Base-by-base conservation (phyloP, 1,140 invertebrate genomes). In the Cherax destructor region DNA sequence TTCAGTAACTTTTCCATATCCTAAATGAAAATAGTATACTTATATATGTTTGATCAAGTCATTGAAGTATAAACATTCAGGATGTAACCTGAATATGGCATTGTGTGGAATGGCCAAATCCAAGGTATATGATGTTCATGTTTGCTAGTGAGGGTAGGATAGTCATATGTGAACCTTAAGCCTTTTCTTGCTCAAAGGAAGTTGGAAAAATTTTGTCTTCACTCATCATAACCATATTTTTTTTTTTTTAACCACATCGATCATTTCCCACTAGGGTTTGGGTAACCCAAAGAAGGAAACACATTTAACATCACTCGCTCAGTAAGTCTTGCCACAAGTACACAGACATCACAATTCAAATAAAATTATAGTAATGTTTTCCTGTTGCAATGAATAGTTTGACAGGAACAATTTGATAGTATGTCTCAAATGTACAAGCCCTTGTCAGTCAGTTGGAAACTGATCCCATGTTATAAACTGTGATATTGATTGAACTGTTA, bases 1-100 rank as follows among this genome's bases (percentile, higher is more conserved):
- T 91, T 91, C 74, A 80, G 89, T 85, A 91, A 91, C 89, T 85
- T 89, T 89, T 91, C 89, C 89, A 91, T 91, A 91, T 91, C 89
- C 89, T 61, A 85, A 79, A 74, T 86, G 83, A 91, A 74, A 84
- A 79, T 86, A 79, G 83, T 80, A 79, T 79, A 85, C 83, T 61
- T 56, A 72, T 83, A 56, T 56, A 52, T 65, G 61, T 79, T 79
- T 79, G 77, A 79, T 79, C 52, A 78, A 59, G 76, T 59, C 85
- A 77, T 47, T 80, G 77, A 80, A 88, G 78, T 88, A 13, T 79
- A 88, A 56, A 88, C 78, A 59, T 47, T 61, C n/a, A 61, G 76
- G 74, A 41, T 47, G 21, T 65, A 77, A 72, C 76, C 56, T 86
- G 59, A 78, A 79, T 56, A 18, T 65, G 76, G 83, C 89, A 86